Base-by-base conservation (phyloP, 2,113 vertebrate genomes). In the Cephalopholis sonnerati region DNA sequence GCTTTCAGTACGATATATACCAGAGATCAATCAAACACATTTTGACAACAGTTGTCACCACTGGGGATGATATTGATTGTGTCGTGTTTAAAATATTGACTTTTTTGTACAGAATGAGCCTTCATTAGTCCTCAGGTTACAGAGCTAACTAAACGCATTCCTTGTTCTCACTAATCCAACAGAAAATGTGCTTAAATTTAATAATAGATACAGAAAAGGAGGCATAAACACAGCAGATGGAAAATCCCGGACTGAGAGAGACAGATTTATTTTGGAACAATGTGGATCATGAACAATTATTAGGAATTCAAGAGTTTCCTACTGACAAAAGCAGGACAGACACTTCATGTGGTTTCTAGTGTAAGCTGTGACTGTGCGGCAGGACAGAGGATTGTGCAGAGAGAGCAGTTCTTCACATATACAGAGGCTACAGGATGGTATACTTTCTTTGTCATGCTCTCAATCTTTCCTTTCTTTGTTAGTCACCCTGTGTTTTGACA, bases 401-500 rank as follows among this genome's bases (percentile, higher is more conserved):
- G 27, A 17, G 12, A 59, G 39, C 41, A 22, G 41, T 29, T 67
- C 70, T 16, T 25, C 27, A 22, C 11, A n/a, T 24, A 16, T 44
- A 67, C 32, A 20, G 15, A 39, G 55, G 25, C 79, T 27, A 17
- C 3, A 39, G 58, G 53, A 68, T 32, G 58, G 3, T 25, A 44
- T 16, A 44, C 41, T 41, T 71, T 74, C 61, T 41, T 64, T 24
- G 59, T 22, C 5, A 27, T 50, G 48, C 54, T 22, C 51, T 71
- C 2, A 22, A 4, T 69, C 48, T 18, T 58, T 59, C 48, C 36
- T 41, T 48, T 65, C 11, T 50, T 46, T 81, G 41, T 80, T 46
- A 5, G 4, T 51, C 55, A 66, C 7, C 15, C 29, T 9, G 27
- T 82, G 81, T 74, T 79, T 53, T 73, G 78, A 81, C 71, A 77